Conservation (phyloP, 2,113 vertebrate genomes). For the Pituophis catenifer region DNA sequence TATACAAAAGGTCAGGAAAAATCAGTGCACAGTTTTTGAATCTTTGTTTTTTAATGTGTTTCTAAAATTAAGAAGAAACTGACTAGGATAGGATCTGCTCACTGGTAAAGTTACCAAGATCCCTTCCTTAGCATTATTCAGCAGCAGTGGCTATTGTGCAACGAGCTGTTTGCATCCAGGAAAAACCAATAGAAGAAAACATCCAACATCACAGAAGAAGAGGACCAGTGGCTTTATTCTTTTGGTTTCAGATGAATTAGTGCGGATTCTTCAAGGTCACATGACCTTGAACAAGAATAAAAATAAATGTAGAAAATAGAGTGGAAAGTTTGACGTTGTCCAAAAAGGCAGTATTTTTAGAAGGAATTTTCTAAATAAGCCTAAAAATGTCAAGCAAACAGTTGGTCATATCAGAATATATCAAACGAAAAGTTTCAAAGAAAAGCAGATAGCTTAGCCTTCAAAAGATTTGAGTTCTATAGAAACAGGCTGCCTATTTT, state of each 20-base stretch:
- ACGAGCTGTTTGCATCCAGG: background rate
- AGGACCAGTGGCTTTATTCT: background rate
- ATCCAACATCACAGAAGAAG: background rate
- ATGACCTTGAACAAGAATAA: background rate
- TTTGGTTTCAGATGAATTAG: background rate
- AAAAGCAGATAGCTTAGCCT: background rate
- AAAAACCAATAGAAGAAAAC: background rate
- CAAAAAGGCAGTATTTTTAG: background rate
- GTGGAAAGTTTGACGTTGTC: background rate
- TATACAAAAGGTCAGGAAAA: background rate
- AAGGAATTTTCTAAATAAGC: background rate
- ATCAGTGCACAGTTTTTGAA: background rate
- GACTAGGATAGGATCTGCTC: background rate
- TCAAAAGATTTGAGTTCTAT: background rate
- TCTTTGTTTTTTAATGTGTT: background rate
- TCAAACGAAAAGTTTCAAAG: background rate
- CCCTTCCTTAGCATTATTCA: background rate
- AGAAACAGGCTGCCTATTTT: background rate
- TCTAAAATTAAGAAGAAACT: background rate
- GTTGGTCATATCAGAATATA: background rate
- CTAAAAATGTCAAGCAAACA: background rate
- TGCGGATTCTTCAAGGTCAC: background rate
- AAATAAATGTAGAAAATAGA: background rate
- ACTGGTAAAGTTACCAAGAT: background rate
- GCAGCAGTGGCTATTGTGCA: background rate